A percentile compares a stretch with the other conserved stretches of the same genome.
Evolutionary conservation across 2,888 invertebrate species (phyloP).

Genomic region (Cheilosia vernalis): DNA sequence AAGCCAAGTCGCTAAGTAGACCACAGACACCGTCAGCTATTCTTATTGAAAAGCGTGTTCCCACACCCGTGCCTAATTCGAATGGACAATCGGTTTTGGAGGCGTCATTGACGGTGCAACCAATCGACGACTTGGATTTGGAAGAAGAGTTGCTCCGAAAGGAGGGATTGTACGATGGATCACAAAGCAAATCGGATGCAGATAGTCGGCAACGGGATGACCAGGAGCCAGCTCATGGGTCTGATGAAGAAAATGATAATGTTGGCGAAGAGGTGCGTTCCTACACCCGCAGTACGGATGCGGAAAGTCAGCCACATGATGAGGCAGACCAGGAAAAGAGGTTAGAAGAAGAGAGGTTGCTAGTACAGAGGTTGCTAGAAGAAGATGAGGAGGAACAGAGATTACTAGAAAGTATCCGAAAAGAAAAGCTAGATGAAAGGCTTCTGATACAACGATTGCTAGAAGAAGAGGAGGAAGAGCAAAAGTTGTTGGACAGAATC

Average conservation of each 20-base stretch:
- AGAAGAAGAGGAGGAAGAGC: conserved; percentile 53
- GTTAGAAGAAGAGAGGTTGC: conserved; percentile 26
- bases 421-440: conserved; percentile 64
- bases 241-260: conserved; percentile 66
- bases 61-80: conserved; percentile 86
- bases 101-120: conserved; percentile 87
- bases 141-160: conserved; percentile 78
- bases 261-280: conserved; percentile 79
- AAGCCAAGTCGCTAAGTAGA: conserved; percentile 85
- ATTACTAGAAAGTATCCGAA: not conserved
- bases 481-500: conserved; percentile 24
- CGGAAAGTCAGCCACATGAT: conserved; percentile 78
- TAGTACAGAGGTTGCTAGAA: conserved; percentile 27
- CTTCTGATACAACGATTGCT: not conserved
- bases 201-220: conserved; percentile 76
- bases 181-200: conserved; percentile 68
- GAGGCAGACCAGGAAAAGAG: conserved; percentile 76
- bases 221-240: conserved; percentile 55
- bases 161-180: conserved; percentile 62
- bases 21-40: conserved; percentile 86
- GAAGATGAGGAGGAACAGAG: conserved; percentile 58
- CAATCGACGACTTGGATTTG: conserved; percentile 85
- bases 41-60: conserved; percentile 86
- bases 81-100: conserved; percentile 87
- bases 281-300: conserved; percentile 79